Evolutionary conservation across 2,113 vertebrate species (phyloP), one percentile per base, ranked within the genome.

Genomic region (Anolis carolinensis): DNA sequence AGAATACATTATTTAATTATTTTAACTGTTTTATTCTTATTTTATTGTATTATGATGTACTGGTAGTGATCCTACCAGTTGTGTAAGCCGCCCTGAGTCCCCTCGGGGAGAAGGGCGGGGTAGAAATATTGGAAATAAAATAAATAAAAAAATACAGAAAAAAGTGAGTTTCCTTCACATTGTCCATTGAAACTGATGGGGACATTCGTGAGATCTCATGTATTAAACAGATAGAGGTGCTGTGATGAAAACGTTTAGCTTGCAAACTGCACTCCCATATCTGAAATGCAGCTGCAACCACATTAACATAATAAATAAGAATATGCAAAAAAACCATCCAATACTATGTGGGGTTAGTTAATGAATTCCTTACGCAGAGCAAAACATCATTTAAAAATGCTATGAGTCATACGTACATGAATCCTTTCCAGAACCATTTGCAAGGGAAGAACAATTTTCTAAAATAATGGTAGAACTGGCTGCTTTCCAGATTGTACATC

Each of bases 301-400:
- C 34, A 75, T 65, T 75, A 34, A 52, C 39, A 59, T 71, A 30
- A 78, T 80, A 79, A 63, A 59, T 55, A 23, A 48, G 68, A 39
- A 34, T 55, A 77, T 85, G 83, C 70, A 67, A 50, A 65, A 81
- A 86, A 81, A 1, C 67, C 34, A 81, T 63, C 65, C 71, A 86
- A 50, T 81, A 48, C 39, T 52, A 63, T 30, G 44, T 67, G 32
- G 74, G 63, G 59, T 48, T 67, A 63, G 55, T 81, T 52, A 81
- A 86, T 81, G 59, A 81, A 81, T 86, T 81, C 79, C 32, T 55
- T 65, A 81, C 71, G 32, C 71, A 75, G 48, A 81, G 78, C 30
- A 81, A 74, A 86, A 86, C 78, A 81, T 86, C 71, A 75, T 81
- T 86, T 86, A 75, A 86, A 81, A 81, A 65, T 50, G 50, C 85